These are phyloP conservation scores for Xylota sylvarum DNA, from an alignment of 2,888 invertebrate species.

Conservation along the genomic window DNA sequence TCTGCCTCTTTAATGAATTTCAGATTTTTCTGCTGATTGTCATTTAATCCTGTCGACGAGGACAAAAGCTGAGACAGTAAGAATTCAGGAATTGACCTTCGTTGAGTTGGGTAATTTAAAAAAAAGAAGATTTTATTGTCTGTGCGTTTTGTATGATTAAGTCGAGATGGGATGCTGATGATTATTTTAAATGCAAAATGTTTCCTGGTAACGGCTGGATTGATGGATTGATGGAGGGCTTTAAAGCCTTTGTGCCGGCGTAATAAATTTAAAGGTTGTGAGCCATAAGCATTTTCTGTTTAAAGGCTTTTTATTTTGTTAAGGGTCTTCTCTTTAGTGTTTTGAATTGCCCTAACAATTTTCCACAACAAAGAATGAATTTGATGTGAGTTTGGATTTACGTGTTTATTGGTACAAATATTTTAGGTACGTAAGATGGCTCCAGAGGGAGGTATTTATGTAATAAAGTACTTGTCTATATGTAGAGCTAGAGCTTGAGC, in stretches of 20 bases:
- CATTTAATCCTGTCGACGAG: constrained; percentile 36
- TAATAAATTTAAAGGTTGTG: too few relatives aligned
- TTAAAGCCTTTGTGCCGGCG: not conserved
- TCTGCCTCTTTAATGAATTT: constrained; percentile 36
- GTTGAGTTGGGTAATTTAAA: constrained; percentile 2
- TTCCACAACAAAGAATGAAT: too few relatives aligned
- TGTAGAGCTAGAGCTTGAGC: too few relatives aligned
- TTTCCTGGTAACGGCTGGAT: not conserved
- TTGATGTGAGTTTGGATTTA: too few relatives aligned
- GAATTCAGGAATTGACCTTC: constrained; percentile 15
- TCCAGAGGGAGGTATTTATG: too few relatives aligned
- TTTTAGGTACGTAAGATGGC: too few relatives aligned
- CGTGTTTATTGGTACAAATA: too few relatives aligned
- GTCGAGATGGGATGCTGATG: constrained; percentile 1
- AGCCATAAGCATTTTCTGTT: too few relatives aligned
- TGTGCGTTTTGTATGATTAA: constrained; percentile 14
- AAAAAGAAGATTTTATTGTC: constrained; percentile 11
- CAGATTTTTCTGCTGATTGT: constrained; percentile 48
- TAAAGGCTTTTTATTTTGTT: too few relatives aligned
- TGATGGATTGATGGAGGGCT: not conserved
- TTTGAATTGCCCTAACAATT: too few relatives aligned
- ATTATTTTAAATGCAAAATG: constrained; percentile 15
- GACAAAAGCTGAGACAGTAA: not conserved
- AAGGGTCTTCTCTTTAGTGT: too few relatives aligned
- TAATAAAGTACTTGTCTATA: too few relatives aligned